These are phyloP conservation scores for Oxygymnocypris stewartii DNA, from an alignment of 2,113 vertebrate species.

Conservation along the genomic window DNA sequence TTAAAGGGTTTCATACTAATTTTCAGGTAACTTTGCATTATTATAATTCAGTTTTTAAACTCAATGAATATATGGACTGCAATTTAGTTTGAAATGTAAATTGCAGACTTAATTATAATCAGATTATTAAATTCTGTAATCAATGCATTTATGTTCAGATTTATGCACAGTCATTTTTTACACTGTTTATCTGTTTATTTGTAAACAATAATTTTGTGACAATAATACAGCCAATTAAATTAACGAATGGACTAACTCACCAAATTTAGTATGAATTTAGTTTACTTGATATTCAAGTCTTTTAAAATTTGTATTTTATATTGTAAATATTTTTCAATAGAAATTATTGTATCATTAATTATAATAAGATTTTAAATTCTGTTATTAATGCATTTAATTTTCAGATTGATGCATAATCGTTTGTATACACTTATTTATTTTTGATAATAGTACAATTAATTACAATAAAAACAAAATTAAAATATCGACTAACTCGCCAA, in stretches of 20 bases:
- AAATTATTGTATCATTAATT: not conserved
- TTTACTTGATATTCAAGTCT: not conserved
- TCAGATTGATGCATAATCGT: not conserved
- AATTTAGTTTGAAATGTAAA: too few relatives aligned
- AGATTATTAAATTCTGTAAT: not conserved
- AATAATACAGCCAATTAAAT: too few relatives aligned
- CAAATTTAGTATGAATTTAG: not conserved
- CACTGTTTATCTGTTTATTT: not conserved
- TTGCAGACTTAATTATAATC: not conserved
- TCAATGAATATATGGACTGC: too few relatives aligned
- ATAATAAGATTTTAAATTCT: not conserved
- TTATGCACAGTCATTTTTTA: not conserved
- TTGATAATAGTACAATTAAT: not conserved
- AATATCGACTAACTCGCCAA: not conserved
- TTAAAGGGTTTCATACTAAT: not conserved
- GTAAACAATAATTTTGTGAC: not conserved
- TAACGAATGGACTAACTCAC: not conserved
- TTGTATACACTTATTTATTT: not conserved
- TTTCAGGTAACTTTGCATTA: too few relatives aligned
- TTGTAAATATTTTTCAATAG: not conserved
- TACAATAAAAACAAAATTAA: not conserved
- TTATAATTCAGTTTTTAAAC: too few relatives aligned
- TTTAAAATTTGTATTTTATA: not conserved
- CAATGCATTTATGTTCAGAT: not conserved
- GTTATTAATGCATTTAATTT: not conserved